A percentile compares a stretch with the other conserved stretches of the same genome.
Evolutionary conservation across 1,140 invertebrate species (phyloP).

Genomic region (Pachypeltis micranthus): DNA sequence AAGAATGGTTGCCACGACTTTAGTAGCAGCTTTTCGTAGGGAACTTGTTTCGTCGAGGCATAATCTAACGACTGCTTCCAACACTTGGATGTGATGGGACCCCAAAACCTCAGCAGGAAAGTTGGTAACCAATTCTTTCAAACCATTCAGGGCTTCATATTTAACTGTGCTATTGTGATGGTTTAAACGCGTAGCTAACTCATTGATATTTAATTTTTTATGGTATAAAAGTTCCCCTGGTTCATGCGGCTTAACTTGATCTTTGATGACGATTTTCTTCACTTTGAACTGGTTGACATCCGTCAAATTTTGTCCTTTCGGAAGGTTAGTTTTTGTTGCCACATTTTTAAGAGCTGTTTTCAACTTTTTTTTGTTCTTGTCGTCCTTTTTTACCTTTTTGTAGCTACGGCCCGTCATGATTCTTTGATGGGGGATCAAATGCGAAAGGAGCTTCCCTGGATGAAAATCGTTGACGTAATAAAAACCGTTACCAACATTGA

Average conservation of each 20-base stretch:
- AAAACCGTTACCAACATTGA: too few species aligned
- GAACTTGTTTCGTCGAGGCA: constrained; percentile 57
- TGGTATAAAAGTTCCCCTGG: constrained; percentile 50
- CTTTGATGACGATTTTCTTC: constrained; percentile 66
- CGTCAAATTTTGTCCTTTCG: constrained; percentile 72
- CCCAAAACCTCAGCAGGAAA: constrained; percentile 42
- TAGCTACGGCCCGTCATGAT: constrained; percentile 9
- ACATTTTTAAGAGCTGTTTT: constrained; percentile 34
- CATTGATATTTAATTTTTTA: constrained; percentile 61
- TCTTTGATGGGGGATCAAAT: background rate
- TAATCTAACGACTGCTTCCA: constrained; percentile 54
- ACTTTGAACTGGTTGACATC: constrained; percentile 79
- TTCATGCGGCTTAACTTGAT: constrained; percentile 55
- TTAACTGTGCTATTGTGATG: constrained; percentile 64
- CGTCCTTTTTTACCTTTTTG: constrained; percentile 54
- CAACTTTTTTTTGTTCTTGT: constrained; percentile 65
- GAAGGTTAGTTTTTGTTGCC: constrained; percentile 47
- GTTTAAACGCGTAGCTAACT: constrained; percentile 56
- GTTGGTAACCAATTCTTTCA: constrained; percentile 52
- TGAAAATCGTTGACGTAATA: too few species aligned
- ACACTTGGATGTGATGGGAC: constrained; percentile 49
- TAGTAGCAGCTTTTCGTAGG: constrained; percentile 53
- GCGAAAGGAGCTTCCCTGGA: too few species aligned
- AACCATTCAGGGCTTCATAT: constrained; percentile 52
- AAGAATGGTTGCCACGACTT: constrained; percentile 51